Conservation (phyloP, 2,888 invertebrate species). For the Xylophagus ater region DNA sequence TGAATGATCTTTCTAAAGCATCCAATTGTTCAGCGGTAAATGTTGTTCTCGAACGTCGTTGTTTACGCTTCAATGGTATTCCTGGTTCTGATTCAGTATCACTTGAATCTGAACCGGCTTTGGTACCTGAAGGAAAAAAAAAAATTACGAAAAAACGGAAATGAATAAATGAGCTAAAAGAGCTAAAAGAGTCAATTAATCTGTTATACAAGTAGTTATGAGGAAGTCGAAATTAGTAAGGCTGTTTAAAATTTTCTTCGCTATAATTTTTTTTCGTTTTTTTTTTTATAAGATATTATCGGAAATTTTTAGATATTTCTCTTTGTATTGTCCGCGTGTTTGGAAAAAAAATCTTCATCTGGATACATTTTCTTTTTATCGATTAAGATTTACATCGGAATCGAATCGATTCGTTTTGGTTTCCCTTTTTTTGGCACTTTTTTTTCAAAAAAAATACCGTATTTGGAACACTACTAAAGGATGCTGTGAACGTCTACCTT, state of each 20-base stretch:
- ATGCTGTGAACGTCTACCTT: too few relatives aligned
- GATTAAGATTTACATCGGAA: too few relatives aligned
- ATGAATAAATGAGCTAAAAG: background rate
- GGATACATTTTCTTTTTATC: too few relatives aligned
- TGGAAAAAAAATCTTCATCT: too few relatives aligned
- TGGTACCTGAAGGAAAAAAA: constrained; percentile 24
- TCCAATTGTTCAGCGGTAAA: constrained; percentile 90
- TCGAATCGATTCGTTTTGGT: background rate
- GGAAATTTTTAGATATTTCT: too few relatives aligned
- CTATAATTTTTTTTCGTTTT: too few relatives aligned
- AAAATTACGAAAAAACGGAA: background rate
- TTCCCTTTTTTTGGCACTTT: background rate
- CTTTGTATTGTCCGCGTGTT: too few relatives aligned
- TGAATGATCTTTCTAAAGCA: constrained; percentile 83
- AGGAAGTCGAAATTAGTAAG: background rate
- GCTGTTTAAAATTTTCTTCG: too few relatives aligned
- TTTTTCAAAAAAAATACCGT: background rate
- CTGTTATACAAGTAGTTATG: too few relatives aligned
- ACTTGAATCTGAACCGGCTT: constrained; percentile 35
- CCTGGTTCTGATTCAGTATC: constrained; percentile 90
- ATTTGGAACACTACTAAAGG: too few relatives aligned
- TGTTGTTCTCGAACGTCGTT: constrained; percentile 83
- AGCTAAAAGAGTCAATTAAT: background rate
- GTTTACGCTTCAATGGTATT: constrained; percentile 78
- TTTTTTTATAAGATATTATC: too few relatives aligned